These are phyloP conservation scores for Diadumene lineata DNA, from an alignment of 92 coral and sea anemone species.

Conservation along the genomic window DNA sequence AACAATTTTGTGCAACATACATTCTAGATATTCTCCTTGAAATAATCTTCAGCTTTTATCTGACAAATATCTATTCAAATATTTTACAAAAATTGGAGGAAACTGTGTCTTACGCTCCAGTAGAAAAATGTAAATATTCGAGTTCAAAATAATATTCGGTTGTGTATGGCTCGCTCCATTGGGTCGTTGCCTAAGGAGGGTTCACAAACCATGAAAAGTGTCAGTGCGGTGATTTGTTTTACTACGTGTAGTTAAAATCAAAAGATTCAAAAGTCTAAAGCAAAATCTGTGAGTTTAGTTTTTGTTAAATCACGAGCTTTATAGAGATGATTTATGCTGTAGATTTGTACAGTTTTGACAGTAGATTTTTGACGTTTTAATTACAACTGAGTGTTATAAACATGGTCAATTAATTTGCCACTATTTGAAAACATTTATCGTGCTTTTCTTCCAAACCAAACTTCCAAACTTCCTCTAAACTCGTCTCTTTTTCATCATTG, in stretches of 20 bases:
- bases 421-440: too few relatives aligned
- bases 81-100: neutral
- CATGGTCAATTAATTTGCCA: too few relatives aligned
- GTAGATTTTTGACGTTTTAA: too few relatives aligned
- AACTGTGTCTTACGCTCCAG: neutral
- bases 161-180: constrained; percentile 23
- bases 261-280: neutral
- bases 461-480: too few relatives aligned
- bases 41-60: neutral
- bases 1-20: neutral
- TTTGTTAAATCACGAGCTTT: too few relatives aligned
- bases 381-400: too few relatives aligned
- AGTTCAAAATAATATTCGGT: constrained; percentile 21
- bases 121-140: constrained; percentile 1
- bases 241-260: constrained; percentile 11
- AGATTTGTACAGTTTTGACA: too few relatives aligned
- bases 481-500: neutral
- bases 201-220: constrained; percentile 18
- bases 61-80: neutral
- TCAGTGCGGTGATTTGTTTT: constrained; percentile 2
- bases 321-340: too few relatives aligned
- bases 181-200: constrained; percentile 1
- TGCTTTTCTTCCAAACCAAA: too few relatives aligned
- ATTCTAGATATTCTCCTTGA: neutral
- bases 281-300: too few relatives aligned